These are phyloP conservation scores for Agrotis segetum DNA, from an alignment of 2,888 invertebrate genomes.

Conservation along the genomic window DNA sequence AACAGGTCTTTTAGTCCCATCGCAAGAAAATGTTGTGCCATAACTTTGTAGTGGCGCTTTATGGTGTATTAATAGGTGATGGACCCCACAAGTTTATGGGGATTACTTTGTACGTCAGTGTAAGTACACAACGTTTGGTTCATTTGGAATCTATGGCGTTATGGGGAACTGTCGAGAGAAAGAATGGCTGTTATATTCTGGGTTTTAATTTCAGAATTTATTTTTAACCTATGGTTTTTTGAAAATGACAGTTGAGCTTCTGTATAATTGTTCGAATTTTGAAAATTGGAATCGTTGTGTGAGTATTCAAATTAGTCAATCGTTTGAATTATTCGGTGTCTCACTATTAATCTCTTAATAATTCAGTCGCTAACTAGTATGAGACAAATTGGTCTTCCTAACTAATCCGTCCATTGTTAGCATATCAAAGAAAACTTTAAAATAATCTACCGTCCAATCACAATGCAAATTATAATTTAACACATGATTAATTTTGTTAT, in stretches of 20 bases:
- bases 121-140: constrained; percentile 14
- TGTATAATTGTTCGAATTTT: neutral
- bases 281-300: no score
- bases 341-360: constrained; percentile 16
- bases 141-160: neutral
- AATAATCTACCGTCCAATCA: constrained; percentile 50
- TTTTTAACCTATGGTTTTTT: neutral
- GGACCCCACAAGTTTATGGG: constrained; percentile 64
- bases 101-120: constrained; percentile 58
- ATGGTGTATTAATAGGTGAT: constrained; percentile 68
- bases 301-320: neutral
- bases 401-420: constrained; percentile 39
- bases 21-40: constrained; percentile 61
- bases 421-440: constrained; percentile 41
- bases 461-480: constrained; percentile 68
- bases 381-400: constrained; percentile 25
- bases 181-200: neutral
- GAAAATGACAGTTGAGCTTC: neutral
- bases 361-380: constrained; percentile 1
- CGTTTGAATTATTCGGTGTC: neutral
- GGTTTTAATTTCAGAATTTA: neutral
- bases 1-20: constrained; percentile 34
- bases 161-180: neutral
- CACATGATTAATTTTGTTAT: constrained; percentile 69
- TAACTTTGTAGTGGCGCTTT: constrained; percentile 69